phyloP scores from a whole-genome alignment of 1,140 invertebrate genomes.

The fruit fly (Drosophila melanogaster) region DNA sequence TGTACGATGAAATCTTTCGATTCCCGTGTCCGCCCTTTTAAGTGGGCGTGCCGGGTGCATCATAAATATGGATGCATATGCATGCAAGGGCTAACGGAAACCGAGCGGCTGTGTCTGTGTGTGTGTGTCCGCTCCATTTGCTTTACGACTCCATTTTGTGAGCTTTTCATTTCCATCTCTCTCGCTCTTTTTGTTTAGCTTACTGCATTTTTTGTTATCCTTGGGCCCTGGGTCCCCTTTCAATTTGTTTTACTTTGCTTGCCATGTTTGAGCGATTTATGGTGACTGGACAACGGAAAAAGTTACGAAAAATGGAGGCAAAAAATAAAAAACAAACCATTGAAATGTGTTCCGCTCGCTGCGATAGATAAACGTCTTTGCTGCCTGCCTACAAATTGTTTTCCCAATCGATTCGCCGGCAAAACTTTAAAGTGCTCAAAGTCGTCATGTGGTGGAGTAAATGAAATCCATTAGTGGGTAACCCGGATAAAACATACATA shows the following conservation, averaged over 20 bases:
- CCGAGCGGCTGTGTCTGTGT: slow-evolving; percentile 5
- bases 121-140: slow-evolving; percentile 54
- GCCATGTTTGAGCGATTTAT: slow-evolving; percentile 79
- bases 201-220: slow-evolving; percentile 26
- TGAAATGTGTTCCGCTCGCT: slow-evolving; percentile 34
- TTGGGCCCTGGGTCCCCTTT: slow-evolving; percentile 25
- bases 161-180: slow-evolving; percentile 70
- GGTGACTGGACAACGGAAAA: slow-evolving; percentile 55
- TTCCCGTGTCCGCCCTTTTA: slow-evolving; percentile 4
- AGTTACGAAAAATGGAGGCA: slow-evolving; percentile 17
- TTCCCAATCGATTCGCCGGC: slow-evolving; percentile 34
- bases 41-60: slow-evolving; percentile 41
- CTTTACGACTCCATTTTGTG: slow-evolving; percentile 77
- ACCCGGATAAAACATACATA: neutral
- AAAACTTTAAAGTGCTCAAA: slow-evolving; percentile 40
- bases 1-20: slow-evolving; percentile 10
- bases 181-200: slow-evolving; percentile 18
- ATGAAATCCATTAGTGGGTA: slow-evolving; percentile 36
- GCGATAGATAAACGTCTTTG: slow-evolving; percentile 62
- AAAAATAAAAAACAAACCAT: slow-evolving; percentile 4
- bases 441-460: slow-evolving; percentile 8
- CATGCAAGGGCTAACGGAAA: slow-evolving; percentile 42
- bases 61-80: slow-evolving; percentile 73
- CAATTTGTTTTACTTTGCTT: slow-evolving; percentile 77
- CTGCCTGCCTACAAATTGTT: slow-evolving; percentile 61